Percentiles rank a stretch among this genome's conserved stretches.
These are phyloP conservation scores for Gorsachius goisagi DNA, from an alignment of 2,113 vertebrate species.

Conservation along the genomic window DNA sequence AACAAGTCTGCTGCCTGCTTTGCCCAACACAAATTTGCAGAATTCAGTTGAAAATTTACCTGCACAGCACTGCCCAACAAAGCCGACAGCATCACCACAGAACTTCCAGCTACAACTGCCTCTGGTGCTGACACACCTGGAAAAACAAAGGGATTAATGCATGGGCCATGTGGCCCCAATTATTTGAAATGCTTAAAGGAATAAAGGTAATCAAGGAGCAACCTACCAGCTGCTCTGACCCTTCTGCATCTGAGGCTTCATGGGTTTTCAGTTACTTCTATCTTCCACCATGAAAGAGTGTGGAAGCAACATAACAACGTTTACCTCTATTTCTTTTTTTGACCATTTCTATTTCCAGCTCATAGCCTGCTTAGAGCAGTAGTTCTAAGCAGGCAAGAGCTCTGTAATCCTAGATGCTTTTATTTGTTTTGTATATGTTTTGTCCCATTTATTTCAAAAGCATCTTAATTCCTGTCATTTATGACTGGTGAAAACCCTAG, in stretches of 20 bases:
- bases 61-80: background rate
- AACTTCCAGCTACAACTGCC: background rate
- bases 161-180: background rate
- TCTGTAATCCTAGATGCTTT: background rate
- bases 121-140: background rate
- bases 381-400: background rate
- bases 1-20: background rate
- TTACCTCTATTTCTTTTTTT: background rate
- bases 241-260: background rate
- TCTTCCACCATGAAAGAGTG: background rate
- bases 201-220: background rate
- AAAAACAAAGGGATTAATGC: background rate
- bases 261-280: background rate
- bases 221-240: background rate
- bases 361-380: background rate
- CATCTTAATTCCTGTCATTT: background rate
- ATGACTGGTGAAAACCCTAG: background rate
- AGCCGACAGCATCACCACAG: rapidly evolving
- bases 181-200: background rate
- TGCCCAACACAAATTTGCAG: background rate
- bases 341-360: background rate
- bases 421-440: background rate
- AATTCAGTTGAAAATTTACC: background rate
- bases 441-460: background rate
- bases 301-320: background rate